Evolutionary conservation across 1,140 invertebrate species (phyloP).

Genomic region (Neodiprion fabricii): DNA sequence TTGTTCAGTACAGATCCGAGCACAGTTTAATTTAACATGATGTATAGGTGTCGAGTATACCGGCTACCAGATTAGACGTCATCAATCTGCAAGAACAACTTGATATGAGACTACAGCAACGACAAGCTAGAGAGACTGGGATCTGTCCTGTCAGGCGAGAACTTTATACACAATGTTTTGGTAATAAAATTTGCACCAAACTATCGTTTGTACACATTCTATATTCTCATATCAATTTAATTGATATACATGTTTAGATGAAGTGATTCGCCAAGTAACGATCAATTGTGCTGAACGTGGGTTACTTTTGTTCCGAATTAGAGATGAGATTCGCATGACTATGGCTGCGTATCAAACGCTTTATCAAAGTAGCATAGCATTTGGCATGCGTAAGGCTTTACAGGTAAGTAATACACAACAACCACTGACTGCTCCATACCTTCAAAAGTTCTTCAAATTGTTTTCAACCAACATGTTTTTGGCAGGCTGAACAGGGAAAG

Average conservation of each 20-base stretch:
- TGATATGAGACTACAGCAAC: conserved; percentile 88
- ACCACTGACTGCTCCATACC: neutral
- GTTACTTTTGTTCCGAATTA: conserved; percentile 86
- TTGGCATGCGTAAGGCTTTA: conserved; percentile 97
- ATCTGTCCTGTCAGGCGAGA: conserved; percentile 94
- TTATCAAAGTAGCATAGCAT: conserved; percentile 97
- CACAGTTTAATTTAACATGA: conserved; percentile 14
- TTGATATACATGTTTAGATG: conserved; percentile 67
- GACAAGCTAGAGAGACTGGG: conserved; percentile 93
- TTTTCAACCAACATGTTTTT: conserved; percentile 11
- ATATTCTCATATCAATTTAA: neutral
- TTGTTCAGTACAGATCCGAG: too few species aligned
- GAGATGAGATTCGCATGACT: conserved; percentile 96
- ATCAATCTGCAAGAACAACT: conserved; percentile 95
- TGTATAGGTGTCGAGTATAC: conserved; percentile 86
- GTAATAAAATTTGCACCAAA: conserved; percentile 64
- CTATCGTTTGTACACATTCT: neutral
- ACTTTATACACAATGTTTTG: conserved; percentile 96
- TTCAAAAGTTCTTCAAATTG: conserved; percentile 6
- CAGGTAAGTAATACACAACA: conserved; percentile 64
- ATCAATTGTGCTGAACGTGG: conserved; percentile 97
- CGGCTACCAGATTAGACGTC: conserved; percentile 93
- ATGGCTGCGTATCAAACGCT: conserved; percentile 92
- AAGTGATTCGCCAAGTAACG: conserved; percentile 93
- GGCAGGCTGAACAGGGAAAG: conserved; percentile 71